These are phyloP conservation scores for Volucella bombylans DNA, from an alignment of 2,888 invertebrate genomes.

Conservation along the genomic window DNA sequence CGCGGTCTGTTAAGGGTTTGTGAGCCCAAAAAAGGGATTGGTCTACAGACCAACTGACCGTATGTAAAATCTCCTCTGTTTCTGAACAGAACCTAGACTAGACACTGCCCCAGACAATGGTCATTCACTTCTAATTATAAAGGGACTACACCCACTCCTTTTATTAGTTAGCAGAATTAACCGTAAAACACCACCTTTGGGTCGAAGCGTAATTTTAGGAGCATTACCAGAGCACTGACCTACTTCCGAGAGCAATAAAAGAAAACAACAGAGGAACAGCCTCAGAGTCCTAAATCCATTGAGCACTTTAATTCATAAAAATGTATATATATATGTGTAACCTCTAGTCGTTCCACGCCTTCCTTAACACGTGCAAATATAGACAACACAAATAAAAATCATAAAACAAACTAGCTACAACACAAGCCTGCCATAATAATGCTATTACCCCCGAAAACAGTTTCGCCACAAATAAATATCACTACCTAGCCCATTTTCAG, in stretches of 20 bases:
- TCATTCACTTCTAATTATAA: too few species aligned
- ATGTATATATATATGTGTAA: conserved; percentile 6
- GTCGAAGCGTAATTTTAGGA: background rate
- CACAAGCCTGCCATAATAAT: conserved; percentile 35
- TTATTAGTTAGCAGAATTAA: background rate
- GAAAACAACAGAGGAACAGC: conserved; percentile 20
- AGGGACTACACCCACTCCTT: too few species aligned
- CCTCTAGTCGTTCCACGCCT: conserved; percentile 18
- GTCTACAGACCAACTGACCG: too few species aligned
- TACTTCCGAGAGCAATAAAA: conserved; percentile 11
- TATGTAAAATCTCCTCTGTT: too few species aligned
- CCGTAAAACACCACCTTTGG: background rate
- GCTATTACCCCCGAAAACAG: conserved; percentile 25
- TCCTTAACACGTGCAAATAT: conserved; percentile 25
- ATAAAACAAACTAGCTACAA: conserved; percentile 18
- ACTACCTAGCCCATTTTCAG: conserved; percentile 31
- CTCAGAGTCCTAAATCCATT: background rate
- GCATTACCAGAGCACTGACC: conserved; percentile 12
- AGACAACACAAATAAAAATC: conserved; percentile 4
- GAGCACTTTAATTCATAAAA: conserved; percentile 46
- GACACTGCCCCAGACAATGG: too few species aligned
- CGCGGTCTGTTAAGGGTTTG: too few species aligned
- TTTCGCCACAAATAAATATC: background rate
- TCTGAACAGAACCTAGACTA: too few species aligned
- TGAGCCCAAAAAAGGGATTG: too few species aligned